Percentiles rank a stretch among this genome's conserved stretches.
phyloP scores from a whole-genome alignment of 2,113 vertebrate genomes.

The Laterallus jamaicensis region DNA sequence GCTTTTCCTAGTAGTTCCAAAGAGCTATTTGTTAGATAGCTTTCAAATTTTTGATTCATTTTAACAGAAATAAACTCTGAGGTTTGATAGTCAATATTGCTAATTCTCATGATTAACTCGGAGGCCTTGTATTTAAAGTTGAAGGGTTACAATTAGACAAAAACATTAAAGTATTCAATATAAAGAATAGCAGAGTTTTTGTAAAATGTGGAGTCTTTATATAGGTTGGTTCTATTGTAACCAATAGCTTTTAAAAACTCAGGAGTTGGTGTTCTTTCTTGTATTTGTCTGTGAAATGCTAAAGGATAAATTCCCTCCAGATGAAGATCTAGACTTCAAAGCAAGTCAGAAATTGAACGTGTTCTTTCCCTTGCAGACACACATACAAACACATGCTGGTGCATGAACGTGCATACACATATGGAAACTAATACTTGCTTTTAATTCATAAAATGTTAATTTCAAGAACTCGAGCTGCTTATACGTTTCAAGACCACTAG shows the following conservation, averaged over 20 bases:
- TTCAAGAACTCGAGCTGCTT: not conserved
- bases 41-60: not conserved
- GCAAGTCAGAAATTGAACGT: not conserved
- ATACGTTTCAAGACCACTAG: constrained; percentile 38
- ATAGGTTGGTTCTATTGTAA: not conserved
- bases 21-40: not conserved
- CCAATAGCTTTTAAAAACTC: not conserved
- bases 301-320: not conserved
- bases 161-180: not conserved
- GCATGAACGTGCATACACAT: too few relatives aligned
- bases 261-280: not conserved
- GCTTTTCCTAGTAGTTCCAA: not conserved
- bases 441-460: not conserved
- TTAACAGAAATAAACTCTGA: not conserved
- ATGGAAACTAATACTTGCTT: not conserved
- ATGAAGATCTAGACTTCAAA: not conserved
- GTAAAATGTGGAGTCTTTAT: not conserved
- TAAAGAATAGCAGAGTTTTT: not conserved
- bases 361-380: not conserved
- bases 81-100: not conserved
- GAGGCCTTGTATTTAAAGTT: not conserved
- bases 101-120: not conserved
- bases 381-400: fast-evolving
- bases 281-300: not conserved
- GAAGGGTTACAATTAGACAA: not conserved